Conservation (phyloP, 2,888 invertebrate genomes). For the Ophioninae sp. region DNA sequence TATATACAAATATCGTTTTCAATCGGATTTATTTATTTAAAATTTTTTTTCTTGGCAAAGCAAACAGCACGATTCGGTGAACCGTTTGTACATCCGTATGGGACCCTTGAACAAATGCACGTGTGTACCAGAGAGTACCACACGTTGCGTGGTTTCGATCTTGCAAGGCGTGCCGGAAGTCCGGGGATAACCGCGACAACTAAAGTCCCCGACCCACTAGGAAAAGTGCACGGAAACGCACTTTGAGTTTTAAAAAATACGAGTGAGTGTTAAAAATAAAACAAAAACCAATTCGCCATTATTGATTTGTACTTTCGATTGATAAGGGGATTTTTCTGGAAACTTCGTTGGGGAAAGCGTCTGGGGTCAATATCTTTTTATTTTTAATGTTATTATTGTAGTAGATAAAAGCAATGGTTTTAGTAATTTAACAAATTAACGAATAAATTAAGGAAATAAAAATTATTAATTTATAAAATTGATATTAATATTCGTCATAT, state of each 20-base stretch:
- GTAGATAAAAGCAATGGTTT: too few species aligned
- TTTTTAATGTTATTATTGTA: too few species aligned
- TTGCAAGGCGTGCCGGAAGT: conserved; percentile 39
- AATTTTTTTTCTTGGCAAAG: not conserved
- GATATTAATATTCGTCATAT: too few species aligned
- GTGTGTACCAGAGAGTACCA: not conserved
- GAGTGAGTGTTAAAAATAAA: not conserved
- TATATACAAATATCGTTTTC: conserved; percentile 4
- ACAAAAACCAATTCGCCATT: not conserved
- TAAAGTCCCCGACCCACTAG: conserved; percentile 12
- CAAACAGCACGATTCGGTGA: not conserved
- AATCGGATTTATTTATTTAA: conserved; percentile 11
- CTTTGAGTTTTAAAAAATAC: not conserved
- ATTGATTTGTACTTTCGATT: too few species aligned
- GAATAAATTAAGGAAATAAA: too few species aligned
- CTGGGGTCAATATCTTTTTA: too few species aligned
- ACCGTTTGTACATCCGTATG: not conserved
- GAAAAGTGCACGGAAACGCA: not conserved
- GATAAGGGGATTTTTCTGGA: too few species aligned
- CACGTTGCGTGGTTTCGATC: conserved; percentile 12
- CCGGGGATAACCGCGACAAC: conserved; percentile 17
- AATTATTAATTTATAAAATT: too few species aligned
- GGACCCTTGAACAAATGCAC: not conserved
- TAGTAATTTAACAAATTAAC: too few species aligned
- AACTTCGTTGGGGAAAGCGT: too few species aligned